Conservation (phyloP, 2,113 vertebrate species). For the Centropus bengalensis region DNA sequence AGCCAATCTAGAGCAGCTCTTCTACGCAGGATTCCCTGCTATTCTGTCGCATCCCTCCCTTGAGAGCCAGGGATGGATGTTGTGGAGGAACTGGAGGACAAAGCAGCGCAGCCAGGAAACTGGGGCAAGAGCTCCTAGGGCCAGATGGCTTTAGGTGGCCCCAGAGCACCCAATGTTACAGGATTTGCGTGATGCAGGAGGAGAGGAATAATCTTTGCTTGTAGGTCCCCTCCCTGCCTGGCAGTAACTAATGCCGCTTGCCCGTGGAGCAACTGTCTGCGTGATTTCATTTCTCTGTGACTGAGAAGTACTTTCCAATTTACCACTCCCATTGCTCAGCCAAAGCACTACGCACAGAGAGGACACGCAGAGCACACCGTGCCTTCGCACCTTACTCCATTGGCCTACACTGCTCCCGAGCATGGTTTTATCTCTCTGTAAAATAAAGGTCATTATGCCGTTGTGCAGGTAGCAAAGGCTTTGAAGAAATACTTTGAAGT, state of each 20-base stretch:
- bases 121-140: not conserved
- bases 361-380: not conserved
- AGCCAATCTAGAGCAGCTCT: not conserved
- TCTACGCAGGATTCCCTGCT: not conserved
- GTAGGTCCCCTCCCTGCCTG: not conserved
- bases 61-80: not conserved
- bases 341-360: accelerated
- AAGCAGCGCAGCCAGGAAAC: not conserved
- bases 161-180: not conserved
- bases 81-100: not conserved
- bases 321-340: not conserved
- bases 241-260: not conserved
- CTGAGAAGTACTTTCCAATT: not conserved
- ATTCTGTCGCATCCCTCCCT: not conserved
- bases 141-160: not conserved
- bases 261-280: not conserved
- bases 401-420: not conserved
- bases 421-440: not conserved
- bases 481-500: slow-evolving; percentile 58
- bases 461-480: slow-evolving; percentile 12
- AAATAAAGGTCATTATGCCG: slow-evolving; percentile 46
- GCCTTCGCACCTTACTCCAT: not conserved
- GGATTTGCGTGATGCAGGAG: not conserved
- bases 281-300: not conserved
- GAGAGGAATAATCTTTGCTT: not conserved